Percentiles rank a stretch among this genome's conserved stretches.
Evolutionary conservation across 2,797 vertebrate genomes (phyloP).

Genomic region (Anabacerthia variegaticeps): DNA sequence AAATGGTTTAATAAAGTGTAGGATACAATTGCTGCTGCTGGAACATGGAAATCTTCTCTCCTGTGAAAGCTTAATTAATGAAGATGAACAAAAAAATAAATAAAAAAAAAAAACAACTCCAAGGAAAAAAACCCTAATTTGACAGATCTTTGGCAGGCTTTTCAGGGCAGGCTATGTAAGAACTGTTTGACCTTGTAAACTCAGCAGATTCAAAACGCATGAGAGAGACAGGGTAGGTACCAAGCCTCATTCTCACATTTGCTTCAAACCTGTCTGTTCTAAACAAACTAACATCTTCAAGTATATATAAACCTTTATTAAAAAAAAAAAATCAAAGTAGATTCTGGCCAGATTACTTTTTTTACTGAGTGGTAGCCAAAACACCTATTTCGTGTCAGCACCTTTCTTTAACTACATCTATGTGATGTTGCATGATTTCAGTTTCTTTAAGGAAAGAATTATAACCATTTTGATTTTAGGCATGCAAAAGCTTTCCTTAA

Average conservation of each 20-base stretch:
- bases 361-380: neutral
- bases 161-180: neutral
- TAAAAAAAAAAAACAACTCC: rapidly evolving
- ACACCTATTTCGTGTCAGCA: neutral
- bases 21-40: neutral
- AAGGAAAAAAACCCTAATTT: neutral
- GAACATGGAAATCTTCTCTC: neutral
- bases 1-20: neutral
- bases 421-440: neutral
- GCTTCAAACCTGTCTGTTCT: neutral
- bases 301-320: neutral
- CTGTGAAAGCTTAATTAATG: neutral
- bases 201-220: neutral
- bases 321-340: neutral
- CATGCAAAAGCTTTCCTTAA: neutral
- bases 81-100: neutral
- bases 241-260: neutral
- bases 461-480: neutral
- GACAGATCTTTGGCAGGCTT: neutral
- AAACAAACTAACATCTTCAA: neutral
- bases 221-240: neutral
- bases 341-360: neutral
- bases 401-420: neutral
- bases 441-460: neutral
- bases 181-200: neutral